Percentiles rank a stretch among this genome's conserved stretches.
Conservation (phyloP, 2,797 vertebrate genomes). For the Lepilemur septentrionalis region DNA sequence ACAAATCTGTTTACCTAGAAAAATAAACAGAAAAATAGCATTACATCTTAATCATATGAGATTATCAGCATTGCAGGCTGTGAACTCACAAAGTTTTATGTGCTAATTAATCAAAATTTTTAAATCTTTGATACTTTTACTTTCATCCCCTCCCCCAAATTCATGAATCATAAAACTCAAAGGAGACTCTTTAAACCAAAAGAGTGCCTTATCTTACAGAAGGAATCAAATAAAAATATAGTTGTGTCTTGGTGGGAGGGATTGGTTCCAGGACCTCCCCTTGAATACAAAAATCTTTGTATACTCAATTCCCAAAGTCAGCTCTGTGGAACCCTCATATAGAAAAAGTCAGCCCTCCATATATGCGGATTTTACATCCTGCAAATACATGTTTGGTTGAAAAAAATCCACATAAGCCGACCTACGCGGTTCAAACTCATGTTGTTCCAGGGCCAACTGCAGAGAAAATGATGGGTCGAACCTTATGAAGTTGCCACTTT, state of each 20-base stretch:
- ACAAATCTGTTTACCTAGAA: conserved; percentile 33
- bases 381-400: neutral
- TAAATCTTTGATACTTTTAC: neutral
- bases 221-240: conserved; percentile 1
- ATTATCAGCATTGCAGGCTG: neutral
- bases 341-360: neutral
- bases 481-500: neutral
- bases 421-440: neutral
- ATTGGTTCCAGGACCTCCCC: neutral
- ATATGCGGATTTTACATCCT: neutral
- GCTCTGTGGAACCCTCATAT: neutral
- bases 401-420: neutral
- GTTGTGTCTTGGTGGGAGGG: neutral
- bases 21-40: conserved; percentile 6
- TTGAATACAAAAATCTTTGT: neutral
- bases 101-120: conserved; percentile 38
- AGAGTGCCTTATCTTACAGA: neutral
- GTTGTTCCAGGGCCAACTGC: neutral
- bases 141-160: neutral
- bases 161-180: conserved; percentile 27
- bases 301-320: neutral
- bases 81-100: conserved; percentile 21
- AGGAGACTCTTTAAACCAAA: neutral
- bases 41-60: neutral
- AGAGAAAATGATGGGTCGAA: neutral